These are phyloP conservation scores for Tridacna crocea DNA, from an alignment of 2,888 invertebrate genomes.

Conservation along the genomic window DNA sequence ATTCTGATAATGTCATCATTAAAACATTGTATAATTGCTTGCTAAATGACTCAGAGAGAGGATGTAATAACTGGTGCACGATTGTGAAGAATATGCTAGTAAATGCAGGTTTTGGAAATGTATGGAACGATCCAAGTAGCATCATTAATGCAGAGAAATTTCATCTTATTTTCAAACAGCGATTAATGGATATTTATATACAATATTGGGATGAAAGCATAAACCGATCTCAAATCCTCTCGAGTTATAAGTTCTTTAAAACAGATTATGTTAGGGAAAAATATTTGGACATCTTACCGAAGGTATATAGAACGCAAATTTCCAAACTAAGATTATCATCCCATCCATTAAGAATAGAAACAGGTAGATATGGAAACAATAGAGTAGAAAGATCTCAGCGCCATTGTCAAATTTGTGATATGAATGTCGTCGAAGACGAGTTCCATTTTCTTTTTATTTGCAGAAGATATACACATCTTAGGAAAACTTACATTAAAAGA, in stretches of 20 bases:
- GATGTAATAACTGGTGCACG: constrained; percentile 9
- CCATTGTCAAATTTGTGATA: constrained; percentile 13
- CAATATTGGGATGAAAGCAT: constrained; percentile 13
- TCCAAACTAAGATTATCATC: constrained; percentile 23
- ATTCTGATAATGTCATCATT: constrained; percentile 26
- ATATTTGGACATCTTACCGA: constrained; percentile 12
- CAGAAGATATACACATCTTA: constrained; percentile 6
- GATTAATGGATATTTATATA: constrained; percentile 10
- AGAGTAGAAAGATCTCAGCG: constrained; percentile 25
- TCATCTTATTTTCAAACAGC: constrained; percentile 10
- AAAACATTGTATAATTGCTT: constrained; percentile 4
- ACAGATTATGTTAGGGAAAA: neutral
- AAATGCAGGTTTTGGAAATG: constrained; percentile 19
- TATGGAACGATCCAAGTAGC: neutral
- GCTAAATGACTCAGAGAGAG: neutral
- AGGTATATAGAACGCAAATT: neutral
- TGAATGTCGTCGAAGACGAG: constrained; percentile 29
- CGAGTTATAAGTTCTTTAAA: constrained; percentile 28
- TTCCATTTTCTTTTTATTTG: constrained; percentile 29
- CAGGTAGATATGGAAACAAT: constrained; percentile 24
- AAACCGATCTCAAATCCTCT: neutral
- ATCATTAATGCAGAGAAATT: constrained; percentile 10
- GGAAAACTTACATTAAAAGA: constrained; percentile 2
- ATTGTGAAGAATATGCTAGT: constrained; percentile 15
- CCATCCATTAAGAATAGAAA: constrained; percentile 28